phyloP scores from a whole-genome alignment of 2,113 vertebrate species.

The Pontoporia blainvillei region DNA sequence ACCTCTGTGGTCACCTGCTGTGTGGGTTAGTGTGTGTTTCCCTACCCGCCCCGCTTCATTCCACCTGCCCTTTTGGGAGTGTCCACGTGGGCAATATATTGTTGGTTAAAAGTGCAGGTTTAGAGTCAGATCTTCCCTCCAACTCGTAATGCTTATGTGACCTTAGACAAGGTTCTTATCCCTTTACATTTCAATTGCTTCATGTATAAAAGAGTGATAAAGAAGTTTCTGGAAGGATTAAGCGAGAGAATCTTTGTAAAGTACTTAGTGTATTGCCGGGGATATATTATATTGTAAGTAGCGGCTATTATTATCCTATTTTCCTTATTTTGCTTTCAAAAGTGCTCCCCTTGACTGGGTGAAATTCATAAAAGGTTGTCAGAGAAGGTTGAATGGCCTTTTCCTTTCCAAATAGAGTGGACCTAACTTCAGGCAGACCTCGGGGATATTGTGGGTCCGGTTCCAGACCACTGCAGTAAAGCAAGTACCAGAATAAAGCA shows the following conservation, averaged over 20 bases:
- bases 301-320: rapidly evolving
- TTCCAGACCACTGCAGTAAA: background rate
- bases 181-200: background rate
- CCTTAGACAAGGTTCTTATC: background rate
- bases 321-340: background rate
- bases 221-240: background rate
- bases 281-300: background rate
- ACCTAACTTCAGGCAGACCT: background rate
- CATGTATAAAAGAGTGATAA: background rate
- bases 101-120: background rate
- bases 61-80: too few species aligned
- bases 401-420: background rate
- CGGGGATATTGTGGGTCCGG: too few species aligned
- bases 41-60: rapidly evolving
- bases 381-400: background rate
- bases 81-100: rapidly evolving
- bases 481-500: background rate
- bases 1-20: background rate
- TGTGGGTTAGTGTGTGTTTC: rapidly evolving
- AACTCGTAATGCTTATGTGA: rapidly evolving
- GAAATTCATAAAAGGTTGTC: background rate
- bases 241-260: background rate
- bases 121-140: background rate
- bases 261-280: background rate
- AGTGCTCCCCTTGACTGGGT: background rate